phyloP scores from a whole-genome alignment of 2,888 invertebrate species.

The Polymixis lichenea region DNA sequence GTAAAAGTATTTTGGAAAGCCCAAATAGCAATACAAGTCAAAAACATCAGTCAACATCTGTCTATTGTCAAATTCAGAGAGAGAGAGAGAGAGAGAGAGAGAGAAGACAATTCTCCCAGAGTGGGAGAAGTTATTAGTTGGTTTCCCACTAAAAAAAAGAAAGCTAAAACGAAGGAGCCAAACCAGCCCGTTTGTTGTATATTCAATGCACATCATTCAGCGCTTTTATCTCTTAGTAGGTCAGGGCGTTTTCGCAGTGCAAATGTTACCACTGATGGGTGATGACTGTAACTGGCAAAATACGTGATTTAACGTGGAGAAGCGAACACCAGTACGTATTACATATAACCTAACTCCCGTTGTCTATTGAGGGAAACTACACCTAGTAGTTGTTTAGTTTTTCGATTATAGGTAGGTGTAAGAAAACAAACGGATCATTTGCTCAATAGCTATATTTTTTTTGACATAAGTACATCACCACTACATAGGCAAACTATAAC shows the following conservation, averaged over 20 bases:
- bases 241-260: not conserved
- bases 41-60: no score
- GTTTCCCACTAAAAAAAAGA: no score
- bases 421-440: conserved; percentile 52
- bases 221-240: not conserved
- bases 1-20: no score
- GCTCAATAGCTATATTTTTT: conserved; percentile 62
- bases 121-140: no score
- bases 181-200: not conserved
- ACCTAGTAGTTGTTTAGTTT: not conserved
- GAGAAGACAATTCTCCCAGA: no score
- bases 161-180: not conserved
- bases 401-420: not conserved
- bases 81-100: no score
- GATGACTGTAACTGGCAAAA: not conserved
- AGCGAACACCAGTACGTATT: not conserved
- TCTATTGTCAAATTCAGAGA: no score
- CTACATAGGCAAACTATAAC: conserved; percentile 55
- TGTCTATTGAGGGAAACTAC: not conserved
- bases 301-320: not conserved
- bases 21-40: no score
- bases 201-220: not conserved
- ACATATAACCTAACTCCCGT: not conserved
- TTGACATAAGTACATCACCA: conserved; percentile 63
- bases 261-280: not conserved